Base-by-base conservation (phyloP, 2,113 vertebrate species). In the Barnardius zonarius region DNA sequence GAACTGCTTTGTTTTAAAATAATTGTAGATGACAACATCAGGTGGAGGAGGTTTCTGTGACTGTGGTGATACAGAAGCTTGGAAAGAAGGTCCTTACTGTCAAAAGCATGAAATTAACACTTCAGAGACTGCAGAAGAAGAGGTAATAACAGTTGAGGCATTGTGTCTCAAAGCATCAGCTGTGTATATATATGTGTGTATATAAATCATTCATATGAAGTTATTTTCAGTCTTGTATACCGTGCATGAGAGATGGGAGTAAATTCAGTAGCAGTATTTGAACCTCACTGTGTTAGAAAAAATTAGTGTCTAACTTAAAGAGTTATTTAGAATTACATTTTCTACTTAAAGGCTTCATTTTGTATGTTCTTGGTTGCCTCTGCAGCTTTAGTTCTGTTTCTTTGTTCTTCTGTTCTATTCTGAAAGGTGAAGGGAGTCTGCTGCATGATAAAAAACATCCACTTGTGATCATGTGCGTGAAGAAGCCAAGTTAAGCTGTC, bases 1-100 rank as follows among this genome's bases (percentile, higher is more conserved):
- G 72, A 68, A 59, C 33, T 39, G 19, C 55, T 37, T 55, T 94
- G 61, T n/a, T 89, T 74, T 86, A 10, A 80, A 94, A 96, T 77
- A 17, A 91, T 86, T 96, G 48, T 96, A 99, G 99, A 99, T 99
- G 99, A 99, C 99, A 19, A 99, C 99, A 5, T 99, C 99, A 46
- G 98, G 98, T 88, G 99, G 99, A 57, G 99, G 99, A 82, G 99
- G 99, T 37, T 99, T 99, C 97, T 99, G 99, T 98, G 99, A 99
- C 97, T 99, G 99, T 97, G 99, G 99, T 70, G 99, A 99, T 77
- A 97, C 98, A 55, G 99, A 99, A 96, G 99, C 99, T 78, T 99
- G 99, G 99, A 99, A 99, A 94, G 98, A 98, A 88, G 98, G 99
- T 62, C 98, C 99, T 97, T 99, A 98, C 96, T 99, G 99, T 97